A percentile compares a stretch with the other conserved stretches of the same genome.
Conservation (phyloP, 2,113 vertebrate genomes). For the Lampris megalopsis region DNA sequence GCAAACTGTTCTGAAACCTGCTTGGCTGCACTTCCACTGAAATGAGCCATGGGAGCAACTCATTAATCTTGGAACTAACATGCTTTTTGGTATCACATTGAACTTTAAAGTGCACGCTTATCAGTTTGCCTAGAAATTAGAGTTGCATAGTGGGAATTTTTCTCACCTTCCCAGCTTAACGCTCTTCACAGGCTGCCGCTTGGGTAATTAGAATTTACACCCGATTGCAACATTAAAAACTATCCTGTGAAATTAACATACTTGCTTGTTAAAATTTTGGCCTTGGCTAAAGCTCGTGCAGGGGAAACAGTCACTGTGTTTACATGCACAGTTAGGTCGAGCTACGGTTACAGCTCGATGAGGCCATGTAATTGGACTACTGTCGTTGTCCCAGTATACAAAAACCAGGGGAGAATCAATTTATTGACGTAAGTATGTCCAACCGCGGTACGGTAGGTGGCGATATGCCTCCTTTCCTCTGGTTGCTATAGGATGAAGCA, state of each 20-base stretch:
- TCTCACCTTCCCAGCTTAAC: not conserved
- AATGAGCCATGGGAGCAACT: conserved; percentile 9
- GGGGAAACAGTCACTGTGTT: not conserved
- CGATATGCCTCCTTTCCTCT: no score
- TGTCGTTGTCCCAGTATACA: no score
- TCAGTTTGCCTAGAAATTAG: conserved; percentile 18
- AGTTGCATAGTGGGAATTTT: conserved; percentile 12
- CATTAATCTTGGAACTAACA: conserved; percentile 1
- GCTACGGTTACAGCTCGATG: no score
- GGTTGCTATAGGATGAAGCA: no score
- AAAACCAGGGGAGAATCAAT: no score
- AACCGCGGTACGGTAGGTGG: no score
- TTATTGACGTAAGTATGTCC: no score
- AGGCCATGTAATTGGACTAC: no score
- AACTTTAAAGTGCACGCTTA: conserved; percentile 43
- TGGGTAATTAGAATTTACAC: conserved; percentile 11
- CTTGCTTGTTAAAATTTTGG: not conserved
- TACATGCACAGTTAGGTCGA: no score
- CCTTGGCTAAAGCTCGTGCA: conserved; percentile 3
- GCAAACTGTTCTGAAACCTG: conserved; percentile 20
- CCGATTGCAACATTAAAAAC: conserved; percentile 6
- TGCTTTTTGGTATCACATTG: conserved; percentile 26
- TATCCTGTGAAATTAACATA: not conserved
- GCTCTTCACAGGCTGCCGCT: conserved; percentile 9
- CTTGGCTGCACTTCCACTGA: conserved; percentile 20